These are phyloP conservation scores for Ctenodactylus gundi DNA, from an alignment of 2,113 vertebrate species.

Conservation along the genomic window DNA sequence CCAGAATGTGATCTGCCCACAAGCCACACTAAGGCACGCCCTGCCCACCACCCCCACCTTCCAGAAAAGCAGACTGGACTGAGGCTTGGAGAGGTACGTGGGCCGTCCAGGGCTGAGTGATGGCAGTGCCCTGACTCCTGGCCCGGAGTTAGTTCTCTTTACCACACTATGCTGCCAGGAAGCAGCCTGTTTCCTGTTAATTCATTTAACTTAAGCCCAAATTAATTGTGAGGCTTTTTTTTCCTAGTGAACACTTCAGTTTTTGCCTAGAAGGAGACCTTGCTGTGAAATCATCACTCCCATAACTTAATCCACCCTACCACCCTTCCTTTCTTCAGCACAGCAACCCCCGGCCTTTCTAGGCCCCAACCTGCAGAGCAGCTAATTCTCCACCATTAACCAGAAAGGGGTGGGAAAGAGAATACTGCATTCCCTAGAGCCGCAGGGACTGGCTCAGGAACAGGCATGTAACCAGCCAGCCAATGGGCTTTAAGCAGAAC, in stretches of 20 bases:
- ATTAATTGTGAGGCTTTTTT: not conserved
- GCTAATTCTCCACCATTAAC: not conserved
- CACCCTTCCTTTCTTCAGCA: not conserved
- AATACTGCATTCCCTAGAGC: not conserved
- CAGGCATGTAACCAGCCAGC: not conserved
- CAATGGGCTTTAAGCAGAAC: not conserved
- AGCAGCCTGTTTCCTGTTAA: not conserved
- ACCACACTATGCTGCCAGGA: not conserved
- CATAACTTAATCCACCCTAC: not conserved
- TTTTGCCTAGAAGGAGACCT: not conserved
- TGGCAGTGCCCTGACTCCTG: not conserved
- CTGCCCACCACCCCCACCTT: not conserved
- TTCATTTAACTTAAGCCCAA: not conserved
- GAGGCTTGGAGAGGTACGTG: not conserved
- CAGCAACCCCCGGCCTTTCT: not conserved
- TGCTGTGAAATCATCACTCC: not conserved
- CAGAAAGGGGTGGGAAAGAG: not conserved
- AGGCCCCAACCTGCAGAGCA: rapidly evolving
- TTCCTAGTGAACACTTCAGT: not conserved
- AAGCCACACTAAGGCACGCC: not conserved
- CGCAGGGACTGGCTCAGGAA: not conserved
- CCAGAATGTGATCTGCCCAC: not conserved
- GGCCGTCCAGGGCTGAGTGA: not conserved
- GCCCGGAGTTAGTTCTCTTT: not conserved
- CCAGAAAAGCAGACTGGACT: not conserved